A percentile compares a stretch with the other conserved stretches of the same genome.
phyloP scores from a whole-genome alignment of 2,113 vertebrate species.

The Tamias sibiricus region DNA sequence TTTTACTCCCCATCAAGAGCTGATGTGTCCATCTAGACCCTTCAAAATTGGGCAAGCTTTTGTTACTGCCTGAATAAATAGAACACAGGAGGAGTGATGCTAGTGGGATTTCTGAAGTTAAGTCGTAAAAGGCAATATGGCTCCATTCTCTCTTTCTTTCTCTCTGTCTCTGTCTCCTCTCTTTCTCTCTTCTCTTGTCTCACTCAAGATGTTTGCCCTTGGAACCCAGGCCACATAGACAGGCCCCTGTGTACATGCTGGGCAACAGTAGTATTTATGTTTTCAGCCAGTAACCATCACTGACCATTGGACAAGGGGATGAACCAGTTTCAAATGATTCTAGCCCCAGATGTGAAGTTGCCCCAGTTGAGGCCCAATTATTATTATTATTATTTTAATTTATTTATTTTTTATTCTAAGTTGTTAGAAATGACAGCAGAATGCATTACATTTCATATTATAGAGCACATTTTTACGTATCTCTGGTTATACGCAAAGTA shows the following conservation, averaged over 20 bases:
- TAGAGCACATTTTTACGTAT: too few species aligned
- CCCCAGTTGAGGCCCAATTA: background rate
- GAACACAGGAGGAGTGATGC: background rate
- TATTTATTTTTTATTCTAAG: too few species aligned
- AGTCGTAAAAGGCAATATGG: background rate
- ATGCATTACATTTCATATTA: too few species aligned
- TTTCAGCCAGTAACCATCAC: background rate
- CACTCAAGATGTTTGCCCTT: background rate
- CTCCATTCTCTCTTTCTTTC: background rate
- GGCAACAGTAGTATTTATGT: background rate
- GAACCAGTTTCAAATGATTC: background rate
- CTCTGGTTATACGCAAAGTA: too few species aligned
- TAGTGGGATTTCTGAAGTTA: background rate
- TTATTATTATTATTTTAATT: too few species aligned
- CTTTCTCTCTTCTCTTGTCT: background rate
- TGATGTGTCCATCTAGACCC: background rate
- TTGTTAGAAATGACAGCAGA: too few species aligned
- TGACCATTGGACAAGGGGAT: background rate
- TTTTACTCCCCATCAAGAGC: background rate
- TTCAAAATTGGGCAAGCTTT: background rate
- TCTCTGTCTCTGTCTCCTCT: too few species aligned
- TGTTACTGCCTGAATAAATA: background rate
- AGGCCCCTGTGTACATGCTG: fast-evolving
- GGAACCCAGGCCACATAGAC: background rate
- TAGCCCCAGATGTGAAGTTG: background rate